Percentiles rank a stretch among this genome's conserved stretches.
These are phyloP conservation scores for Drosophila acutilabella DNA, from an alignment of 2,888 invertebrate genomes.

Conservation along the genomic window DNA sequence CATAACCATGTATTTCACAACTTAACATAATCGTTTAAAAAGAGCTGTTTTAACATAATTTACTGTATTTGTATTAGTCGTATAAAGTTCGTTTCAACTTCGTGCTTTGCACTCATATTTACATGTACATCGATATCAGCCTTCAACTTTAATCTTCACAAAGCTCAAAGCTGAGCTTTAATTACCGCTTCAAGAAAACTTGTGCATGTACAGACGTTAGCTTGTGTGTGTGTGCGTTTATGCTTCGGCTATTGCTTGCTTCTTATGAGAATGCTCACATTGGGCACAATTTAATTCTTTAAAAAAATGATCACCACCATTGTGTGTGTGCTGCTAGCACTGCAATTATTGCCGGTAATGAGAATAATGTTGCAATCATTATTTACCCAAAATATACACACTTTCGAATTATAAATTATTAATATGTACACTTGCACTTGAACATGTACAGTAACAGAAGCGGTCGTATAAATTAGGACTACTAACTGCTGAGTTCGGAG, in stretches of 20 bases:
- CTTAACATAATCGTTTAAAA: constrained; percentile 11
- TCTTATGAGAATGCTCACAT: not conserved
- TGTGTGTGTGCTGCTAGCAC: not conserved
- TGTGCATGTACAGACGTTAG: not conserved
- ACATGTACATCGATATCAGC: not conserved
- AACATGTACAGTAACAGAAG: not conserved
- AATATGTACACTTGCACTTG: not conserved
- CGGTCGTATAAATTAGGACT: constrained; percentile 2
- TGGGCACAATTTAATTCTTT: not conserved
- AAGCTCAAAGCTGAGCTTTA: constrained; percentile 5
- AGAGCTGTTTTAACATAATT: not conserved
- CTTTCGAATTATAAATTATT: not conserved
- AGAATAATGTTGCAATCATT: not conserved
- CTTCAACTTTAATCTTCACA: constrained; percentile 4
- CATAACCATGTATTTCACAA: constrained; percentile 14
- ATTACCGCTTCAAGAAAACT: not conserved
- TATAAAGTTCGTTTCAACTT: not conserved
- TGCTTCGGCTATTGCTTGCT: constrained; percentile 10
- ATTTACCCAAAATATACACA: not conserved
- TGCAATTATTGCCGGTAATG: constrained; percentile 11
- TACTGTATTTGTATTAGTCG: not conserved
- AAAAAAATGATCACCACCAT: not conserved
- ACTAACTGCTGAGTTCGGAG: not conserved
- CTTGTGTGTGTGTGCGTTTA: not conserved
- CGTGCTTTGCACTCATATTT: not conserved